Percentiles rank a stretch among this genome's conserved stretches.
These are phyloP conservation scores for Sorex maritimensis DNA, from an alignment of 2,797 vertebrate genomes.

Conservation along the genomic window DNA sequence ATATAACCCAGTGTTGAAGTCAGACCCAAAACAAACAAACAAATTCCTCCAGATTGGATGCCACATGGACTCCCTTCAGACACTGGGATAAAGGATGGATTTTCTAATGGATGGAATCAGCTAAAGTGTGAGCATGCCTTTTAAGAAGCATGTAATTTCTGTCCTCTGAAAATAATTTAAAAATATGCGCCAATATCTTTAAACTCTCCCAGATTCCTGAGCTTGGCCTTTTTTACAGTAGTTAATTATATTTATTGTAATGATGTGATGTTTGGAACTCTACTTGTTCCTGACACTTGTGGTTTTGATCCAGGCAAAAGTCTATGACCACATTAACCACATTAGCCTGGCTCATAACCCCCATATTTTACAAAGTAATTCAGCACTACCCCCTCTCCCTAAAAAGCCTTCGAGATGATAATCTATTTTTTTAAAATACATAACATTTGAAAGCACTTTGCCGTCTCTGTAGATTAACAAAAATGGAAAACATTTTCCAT, in stretches of 20 bases:
- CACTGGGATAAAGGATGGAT: constrained; percentile 34
- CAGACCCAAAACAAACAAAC: constrained; percentile 86
- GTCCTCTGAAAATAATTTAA: constrained; percentile 70
- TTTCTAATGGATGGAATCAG: constrained; percentile 71
- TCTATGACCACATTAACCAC: constrained; percentile 71
- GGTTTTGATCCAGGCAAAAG: constrained; percentile 80
- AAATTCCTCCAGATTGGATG: constrained; percentile 60
- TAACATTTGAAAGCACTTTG: constrained; percentile 80
- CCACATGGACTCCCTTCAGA: constrained; percentile 71
- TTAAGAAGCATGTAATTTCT: constrained; percentile 72
- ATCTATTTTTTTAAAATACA: constrained; percentile 70
- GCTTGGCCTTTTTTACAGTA: constrained; percentile 57
- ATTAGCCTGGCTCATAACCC: constrained; percentile 71
- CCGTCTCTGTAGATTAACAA: constrained; percentile 71
- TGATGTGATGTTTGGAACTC: constrained; percentile 79
- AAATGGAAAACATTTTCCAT: constrained; percentile 75
- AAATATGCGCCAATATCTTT: constrained; percentile 48
- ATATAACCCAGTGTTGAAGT: constrained; percentile 78
- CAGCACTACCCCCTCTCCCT: constrained; percentile 58
- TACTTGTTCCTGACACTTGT: constrained; percentile 65
- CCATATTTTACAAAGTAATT: constrained; percentile 72
- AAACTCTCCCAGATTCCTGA: constrained; percentile 65
- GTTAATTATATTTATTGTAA: constrained; percentile 83
- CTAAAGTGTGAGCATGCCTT: constrained; percentile 57
- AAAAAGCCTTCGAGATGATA: constrained; percentile 68